Evolutionary conservation across 64 coral and sea anemone genomes (phyloP).

Genomic region (Dendrophyllia cribrosa): DNA sequence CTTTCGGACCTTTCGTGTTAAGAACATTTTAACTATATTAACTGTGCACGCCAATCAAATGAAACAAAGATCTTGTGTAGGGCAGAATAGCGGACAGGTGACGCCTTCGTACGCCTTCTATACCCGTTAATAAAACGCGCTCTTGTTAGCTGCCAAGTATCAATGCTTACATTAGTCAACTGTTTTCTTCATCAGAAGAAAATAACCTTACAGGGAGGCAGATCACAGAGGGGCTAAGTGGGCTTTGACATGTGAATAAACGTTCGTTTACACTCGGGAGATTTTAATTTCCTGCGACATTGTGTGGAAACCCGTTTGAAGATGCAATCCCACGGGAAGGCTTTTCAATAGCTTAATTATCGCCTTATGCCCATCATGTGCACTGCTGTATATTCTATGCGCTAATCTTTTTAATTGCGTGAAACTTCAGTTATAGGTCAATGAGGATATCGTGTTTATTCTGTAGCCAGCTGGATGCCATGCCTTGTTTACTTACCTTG

Average conservation of each 20-base stretch:
- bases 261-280: conserved; percentile 53
- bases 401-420: conserved; percentile 65
- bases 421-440: conserved; percentile 65
- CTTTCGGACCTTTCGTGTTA: background rate
- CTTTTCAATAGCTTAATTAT: conserved; percentile 58
- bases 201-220: conserved; percentile 38
- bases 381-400: conserved; percentile 46
- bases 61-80: conserved; percentile 7
- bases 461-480: conserved; percentile 37
- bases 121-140: conserved; percentile 24
- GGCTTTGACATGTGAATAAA: conserved; percentile 47
- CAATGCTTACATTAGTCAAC: conserved; percentile 13
- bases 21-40: conserved; percentile 24
- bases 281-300: conserved; percentile 59
- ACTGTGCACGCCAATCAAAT: conserved; percentile 1
- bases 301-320: conserved; percentile 48
- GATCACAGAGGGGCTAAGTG: conserved; percentile 40
- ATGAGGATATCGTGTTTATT: conserved; percentile 47
- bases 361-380: conserved; percentile 50
- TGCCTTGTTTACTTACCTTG: conserved; percentile 13
- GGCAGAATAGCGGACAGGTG: background rate
- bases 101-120: background rate
- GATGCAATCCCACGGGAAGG: conserved; percentile 56
- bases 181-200: conserved; percentile 13
- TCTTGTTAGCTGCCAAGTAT: conserved; percentile 43